These are phyloP conservation scores for Lamproptera curius DNA, from an alignment of 2,888 invertebrate genomes.

Conservation along the genomic window DNA sequence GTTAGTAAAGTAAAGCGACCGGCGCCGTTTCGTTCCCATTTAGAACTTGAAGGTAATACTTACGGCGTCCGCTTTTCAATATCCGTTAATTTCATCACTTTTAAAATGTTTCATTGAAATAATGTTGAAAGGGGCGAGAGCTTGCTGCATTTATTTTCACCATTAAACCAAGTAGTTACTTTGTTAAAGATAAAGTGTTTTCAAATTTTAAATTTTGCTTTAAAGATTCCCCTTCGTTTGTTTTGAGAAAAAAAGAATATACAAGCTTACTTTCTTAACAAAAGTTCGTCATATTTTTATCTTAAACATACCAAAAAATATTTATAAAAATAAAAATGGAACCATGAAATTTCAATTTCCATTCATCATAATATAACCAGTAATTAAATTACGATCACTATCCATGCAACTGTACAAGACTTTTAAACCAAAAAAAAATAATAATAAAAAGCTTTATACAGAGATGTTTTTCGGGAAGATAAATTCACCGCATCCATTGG, in stretches of 20 bases:
- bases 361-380: too few species aligned
- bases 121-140: conserved; percentile 7
- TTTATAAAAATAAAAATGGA: too few species aligned
- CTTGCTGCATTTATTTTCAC: conserved; percentile 8
- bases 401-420: too few species aligned
- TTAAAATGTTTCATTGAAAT: conserved; percentile 17
- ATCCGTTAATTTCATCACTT: conserved; percentile 32
- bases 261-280: background rate
- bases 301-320: too few species aligned
- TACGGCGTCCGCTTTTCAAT: conserved; percentile 54
- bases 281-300: too few species aligned
- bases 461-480: background rate
- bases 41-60: conserved; percentile 63
- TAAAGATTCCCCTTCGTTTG: conserved; percentile 1
- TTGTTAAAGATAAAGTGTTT: conserved; percentile 2
- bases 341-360: too few species aligned
- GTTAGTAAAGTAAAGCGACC: conserved; percentile 45
- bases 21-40: conserved; percentile 53
- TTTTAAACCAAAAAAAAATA: too few species aligned
- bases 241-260: background rate
- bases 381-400: too few species aligned
- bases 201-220: conserved; percentile 4
- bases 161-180: conserved; percentile 2
- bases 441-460: too few species aligned
- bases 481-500: background rate